Conservation (phyloP, 2,888 invertebrate species). For the Harpagoxenus sublaevis region DNA sequence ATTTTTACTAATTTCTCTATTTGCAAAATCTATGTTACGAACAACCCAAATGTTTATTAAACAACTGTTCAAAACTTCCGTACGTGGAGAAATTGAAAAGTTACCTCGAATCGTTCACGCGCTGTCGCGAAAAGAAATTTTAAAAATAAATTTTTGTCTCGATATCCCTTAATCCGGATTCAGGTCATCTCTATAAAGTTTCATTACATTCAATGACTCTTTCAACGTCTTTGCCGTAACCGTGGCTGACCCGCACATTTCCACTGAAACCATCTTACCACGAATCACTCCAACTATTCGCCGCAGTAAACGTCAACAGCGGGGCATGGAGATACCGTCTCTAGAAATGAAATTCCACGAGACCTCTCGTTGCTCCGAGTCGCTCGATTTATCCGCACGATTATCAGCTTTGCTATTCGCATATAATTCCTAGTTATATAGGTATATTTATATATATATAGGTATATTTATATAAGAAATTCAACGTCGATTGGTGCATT, state of each 20-base stretch:
- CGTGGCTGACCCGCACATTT: conserved; percentile 19
- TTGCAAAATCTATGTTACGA: conserved; percentile 8
- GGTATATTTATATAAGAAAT: conserved; percentile 56
- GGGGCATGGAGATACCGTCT: conserved; percentile 65
- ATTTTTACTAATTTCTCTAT: conserved; percentile 17
- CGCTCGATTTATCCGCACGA: conserved; percentile 67
- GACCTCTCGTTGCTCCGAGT: conserved; percentile 67
- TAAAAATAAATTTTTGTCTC: conserved; percentile 6
- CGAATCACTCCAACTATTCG: conserved; percentile 67
- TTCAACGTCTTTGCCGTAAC: not conserved
- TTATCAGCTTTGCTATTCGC: conserved; percentile 68
- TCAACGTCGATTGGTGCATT: conserved; percentile 39
- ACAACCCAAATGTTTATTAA: not conserved
- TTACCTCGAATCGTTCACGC: not conserved
- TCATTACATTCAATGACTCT: conserved; percentile 27
- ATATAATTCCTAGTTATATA: conserved; percentile 48
- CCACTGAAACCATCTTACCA: conserved; percentile 23
- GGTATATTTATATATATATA: too few relatives aligned
- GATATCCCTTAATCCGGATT: conserved; percentile 4
- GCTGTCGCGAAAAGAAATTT: not conserved
- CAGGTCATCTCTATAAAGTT: not conserved
- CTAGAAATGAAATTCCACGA: conserved; percentile 72
- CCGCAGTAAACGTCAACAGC: conserved; percentile 53
- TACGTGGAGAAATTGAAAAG: not conserved
- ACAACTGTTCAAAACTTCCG: not conserved